Evolutionary conservation across 2,888 invertebrate species (phyloP), one percentile per base, ranked within the genome.

Genomic region (Creontiades dilutus): DNA sequence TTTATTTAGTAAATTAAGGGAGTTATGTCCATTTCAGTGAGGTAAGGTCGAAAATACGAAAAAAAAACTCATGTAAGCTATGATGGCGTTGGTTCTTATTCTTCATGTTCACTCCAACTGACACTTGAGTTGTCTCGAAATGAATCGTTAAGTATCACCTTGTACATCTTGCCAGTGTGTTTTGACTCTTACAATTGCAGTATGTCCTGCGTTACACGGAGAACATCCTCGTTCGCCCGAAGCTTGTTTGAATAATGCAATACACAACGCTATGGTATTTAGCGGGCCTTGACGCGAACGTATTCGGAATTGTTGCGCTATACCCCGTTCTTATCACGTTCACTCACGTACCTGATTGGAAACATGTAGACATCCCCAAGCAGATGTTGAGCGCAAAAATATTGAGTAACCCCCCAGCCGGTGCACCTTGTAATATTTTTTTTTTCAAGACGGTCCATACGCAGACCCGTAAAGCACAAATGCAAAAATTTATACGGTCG

Each of bases 311-410:
- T 68, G 68, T 68, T 68, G 68, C 68, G 68, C 19, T 19, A 23
- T 19, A 23, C 68, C 23, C 0, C 23, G 19, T 68, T 23, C 68
- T 68, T 23, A 68, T 68, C 68, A 68, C 68, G 68, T 68, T 68
- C 68, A 68, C 68, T 68, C 68, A 68, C 68, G 68, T 68, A 68
- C 23, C 68, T 68, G 68, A 68, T 68, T 68, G 68, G 23, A 68
- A 68, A 23, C 68, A 68, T 68, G 68, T 68, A 68, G 68, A 68
- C 68, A 68, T 68, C 68, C 27, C 19, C 68, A 68, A 68, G 68
- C 68, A 68, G 68, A 23, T 68, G 68, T 68, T 68, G 23, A 23
- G 68, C 11, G 68, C 23, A 11, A 68, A 68, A 68, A 68, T 68
- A 68, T 68, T 68, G 68, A 68, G 68, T 68, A 68, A 68, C 23